Evolutionary conservation across 2,113 vertebrate genomes (phyloP), one percentile per base, ranked within the genome.

Genomic region (Cyprinodon variegatus): DNA sequence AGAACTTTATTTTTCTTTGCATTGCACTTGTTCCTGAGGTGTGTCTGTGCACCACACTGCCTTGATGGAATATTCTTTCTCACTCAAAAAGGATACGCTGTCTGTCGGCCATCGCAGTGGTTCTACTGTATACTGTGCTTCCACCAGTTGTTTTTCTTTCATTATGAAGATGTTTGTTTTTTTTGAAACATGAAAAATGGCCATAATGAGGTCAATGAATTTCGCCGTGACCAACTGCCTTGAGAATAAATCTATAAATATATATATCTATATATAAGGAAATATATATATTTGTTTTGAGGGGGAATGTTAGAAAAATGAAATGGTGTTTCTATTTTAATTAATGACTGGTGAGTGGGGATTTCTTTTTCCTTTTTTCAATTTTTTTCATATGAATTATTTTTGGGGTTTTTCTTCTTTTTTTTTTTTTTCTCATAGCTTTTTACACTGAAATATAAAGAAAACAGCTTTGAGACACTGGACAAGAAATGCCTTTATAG

Each of bases 371-470:
- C 40, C 66, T 72, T 80, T 80, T 83, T 70, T 65, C 70, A 63
- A 76, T 79, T 78, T 84, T 81, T 79, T 89, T 67, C 79, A 84
- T 29, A 75, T 90, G 74, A 90, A 84, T 53, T 41, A 9, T 2
- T 57, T 90, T 83, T 92, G 84, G 84, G 86, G 89, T 86, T 81
- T 89, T 57, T n/a, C 20, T 9, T 9, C 79, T 84, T 91, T 91
- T 92, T 92, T 93, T 84, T 91, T 91, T 92, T 92, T 93, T 94
- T 94, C 92, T 91, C 90, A 87, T 94, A 93, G 61, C 90, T 94
- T 94, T 94, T 94, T 95, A 94, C 94, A 94, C 94, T 95, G 94
- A 94, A 93, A 88, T 90, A 92, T 91, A 89, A 93, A 93, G 78
- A 92, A 90, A 92, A 93, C 83, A 66, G 90, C 90, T 88, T 94